Base-by-base conservation (phyloP, 2,888 invertebrate genomes). In the Eudasyphora cyanicolor region DNA sequence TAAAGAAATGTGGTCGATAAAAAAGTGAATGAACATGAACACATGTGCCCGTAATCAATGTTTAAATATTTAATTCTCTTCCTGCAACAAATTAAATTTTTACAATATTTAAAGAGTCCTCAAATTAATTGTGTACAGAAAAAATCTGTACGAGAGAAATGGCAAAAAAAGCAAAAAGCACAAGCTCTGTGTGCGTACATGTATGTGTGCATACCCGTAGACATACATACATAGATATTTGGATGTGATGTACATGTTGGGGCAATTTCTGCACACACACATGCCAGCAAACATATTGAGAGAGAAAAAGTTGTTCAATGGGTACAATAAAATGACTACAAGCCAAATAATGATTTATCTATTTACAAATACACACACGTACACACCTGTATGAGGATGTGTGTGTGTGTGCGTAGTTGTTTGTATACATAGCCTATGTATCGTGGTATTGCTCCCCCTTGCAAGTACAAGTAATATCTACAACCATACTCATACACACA, bases 321-420 rank as follows among this genome's bases (percentile, higher is more conserved):
- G 69, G 27, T 69, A 69, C 24, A 69, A 69, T 69, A 45, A 49
- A 54, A 54, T 71, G 71, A 71, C 71, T 71, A 71, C 71, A 71
- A 71, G 71, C 71, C 71, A 71, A 77, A 78, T 82, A 82, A 82
- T 82, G 77, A 82, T 82, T 82, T 82, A 82, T 82, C 77, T 82
- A 82, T 82, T 82, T 82, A 74, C 82, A 54, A 42, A 82, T 27
- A 75, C 57, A 73, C 35, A 29, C 54, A 75, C 27, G 54, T 57
- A 27, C 38, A 54, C 32, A 24, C 19, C 21, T 32, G 35, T 21
- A 64, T 10, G 38, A 5, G 7, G 8, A 19, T 14, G 45, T 27
- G 2, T 42, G 6, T 3, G 27, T 24, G 24, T 12, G 38, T 29
- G 21, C n/a, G 14, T 27, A 32, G 5, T 29, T 57, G 57, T 57